These are phyloP conservation scores for Bombus pascuorum DNA, from an alignment of 1,140 invertebrate genomes.

Conservation along the genomic window DNA sequence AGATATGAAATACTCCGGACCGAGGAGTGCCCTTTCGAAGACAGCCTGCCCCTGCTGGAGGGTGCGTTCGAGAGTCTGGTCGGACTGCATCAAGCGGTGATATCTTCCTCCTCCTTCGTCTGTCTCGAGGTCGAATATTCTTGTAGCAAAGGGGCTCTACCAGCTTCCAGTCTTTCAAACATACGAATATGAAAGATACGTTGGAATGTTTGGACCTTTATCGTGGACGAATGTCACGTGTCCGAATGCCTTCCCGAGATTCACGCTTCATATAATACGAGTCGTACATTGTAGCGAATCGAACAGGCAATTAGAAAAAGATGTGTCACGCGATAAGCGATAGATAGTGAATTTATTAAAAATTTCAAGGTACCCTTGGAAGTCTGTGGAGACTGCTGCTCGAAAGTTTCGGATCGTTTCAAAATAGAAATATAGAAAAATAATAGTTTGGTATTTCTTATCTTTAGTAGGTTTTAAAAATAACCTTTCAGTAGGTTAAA, in stretches of 20 bases:
- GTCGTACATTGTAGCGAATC: background rate
- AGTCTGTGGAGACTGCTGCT: too few relatives aligned
- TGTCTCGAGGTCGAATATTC: constrained; percentile 51
- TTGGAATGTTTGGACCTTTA: constrained; percentile 44
- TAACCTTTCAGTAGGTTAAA: too few relatives aligned
- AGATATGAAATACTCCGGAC: constrained; percentile 76
- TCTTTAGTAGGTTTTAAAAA: too few relatives aligned
- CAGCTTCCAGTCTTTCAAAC: constrained; percentile 51
- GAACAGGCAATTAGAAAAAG: background rate
- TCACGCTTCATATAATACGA: background rate
- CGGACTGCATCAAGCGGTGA: constrained; percentile 49
- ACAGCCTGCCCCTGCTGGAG: constrained; percentile 50
- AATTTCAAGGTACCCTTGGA: background rate
- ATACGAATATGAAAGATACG: constrained; percentile 27
- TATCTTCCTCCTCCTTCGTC: background rate
- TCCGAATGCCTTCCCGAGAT: constrained; percentile 38
- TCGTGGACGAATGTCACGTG: constrained; percentile 26
- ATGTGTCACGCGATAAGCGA: background rate
- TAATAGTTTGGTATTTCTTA: too few relatives aligned
- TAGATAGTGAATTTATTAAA: background rate
- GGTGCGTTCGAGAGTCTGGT: constrained; percentile 54
- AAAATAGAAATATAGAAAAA: too few relatives aligned
- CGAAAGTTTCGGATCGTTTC: too few relatives aligned
- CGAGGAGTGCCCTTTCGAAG: constrained; percentile 62
- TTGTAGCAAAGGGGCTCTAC: constrained; percentile 20